phyloP scores from a whole-genome alignment of 2,797 vertebrate genomes.

The Acanthornis magna region DNA sequence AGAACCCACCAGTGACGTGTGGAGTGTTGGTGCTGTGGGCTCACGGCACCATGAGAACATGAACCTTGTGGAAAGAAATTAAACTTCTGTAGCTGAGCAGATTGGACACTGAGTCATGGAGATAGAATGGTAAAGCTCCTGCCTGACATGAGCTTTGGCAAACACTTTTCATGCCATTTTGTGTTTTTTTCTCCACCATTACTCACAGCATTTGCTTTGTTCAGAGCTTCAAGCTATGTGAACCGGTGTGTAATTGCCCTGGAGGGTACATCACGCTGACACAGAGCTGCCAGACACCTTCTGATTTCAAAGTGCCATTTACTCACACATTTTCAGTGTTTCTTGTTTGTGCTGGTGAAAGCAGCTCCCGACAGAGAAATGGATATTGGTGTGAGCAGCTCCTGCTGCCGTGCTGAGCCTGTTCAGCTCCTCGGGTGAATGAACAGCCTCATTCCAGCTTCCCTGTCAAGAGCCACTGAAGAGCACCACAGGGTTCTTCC shows the following conservation, averaged over 20 bases:
- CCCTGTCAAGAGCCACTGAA: neutral
- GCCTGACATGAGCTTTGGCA: neutral
- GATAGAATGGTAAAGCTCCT: neutral
- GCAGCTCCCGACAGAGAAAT: neutral
- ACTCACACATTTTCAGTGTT: neutral
- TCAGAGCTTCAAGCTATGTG: neutral
- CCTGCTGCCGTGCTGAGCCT: neutral
- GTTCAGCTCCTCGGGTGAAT: neutral
- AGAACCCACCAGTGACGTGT: neutral
- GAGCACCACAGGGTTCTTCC: neutral
- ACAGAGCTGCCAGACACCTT: neutral
- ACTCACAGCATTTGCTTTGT: neutral
- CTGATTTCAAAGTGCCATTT: neutral
- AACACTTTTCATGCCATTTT: neutral
- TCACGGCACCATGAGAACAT: rapidly evolving
- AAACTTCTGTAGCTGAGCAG: neutral
- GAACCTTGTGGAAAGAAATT: neutral
- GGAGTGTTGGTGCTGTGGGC: neutral
- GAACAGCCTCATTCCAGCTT: neutral
- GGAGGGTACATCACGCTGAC: neutral
- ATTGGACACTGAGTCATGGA: neutral
- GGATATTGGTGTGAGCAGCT: neutral
- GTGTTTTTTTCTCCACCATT: neutral
- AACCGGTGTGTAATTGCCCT: neutral
- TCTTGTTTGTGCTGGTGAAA: neutral